Evolutionary conservation across 2,888 invertebrate species (phyloP).

Genomic region (Lithophane leautieri): DNA sequence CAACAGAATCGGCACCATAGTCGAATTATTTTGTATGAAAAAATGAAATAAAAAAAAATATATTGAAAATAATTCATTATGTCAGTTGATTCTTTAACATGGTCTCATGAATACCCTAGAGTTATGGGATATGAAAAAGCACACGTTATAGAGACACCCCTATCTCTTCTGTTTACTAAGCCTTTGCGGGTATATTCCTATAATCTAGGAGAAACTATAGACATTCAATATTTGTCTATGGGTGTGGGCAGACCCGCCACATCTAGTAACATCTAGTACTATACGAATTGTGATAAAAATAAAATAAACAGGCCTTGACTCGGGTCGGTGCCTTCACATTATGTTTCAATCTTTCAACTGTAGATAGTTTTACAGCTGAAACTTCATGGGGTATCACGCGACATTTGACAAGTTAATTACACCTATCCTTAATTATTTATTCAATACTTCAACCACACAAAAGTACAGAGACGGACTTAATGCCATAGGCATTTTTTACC

Average conservation of each 20-base stretch:
- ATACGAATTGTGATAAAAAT: constrained; percentile 25
- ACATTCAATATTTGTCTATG: constrained; percentile 16
- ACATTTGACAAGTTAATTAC: too few relatives aligned
- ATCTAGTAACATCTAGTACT: constrained; percentile 20
- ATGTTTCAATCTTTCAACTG: constrained; percentile 24
- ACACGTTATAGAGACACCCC: neutral
- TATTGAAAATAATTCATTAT: too few relatives aligned
- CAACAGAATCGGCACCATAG: too few relatives aligned
- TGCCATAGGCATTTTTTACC: neutral
- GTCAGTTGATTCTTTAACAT: too few relatives aligned
- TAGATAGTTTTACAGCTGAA: constrained; percentile 18
- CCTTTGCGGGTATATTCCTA: constrained; percentile 11
- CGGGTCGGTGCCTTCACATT: constrained; percentile 33
- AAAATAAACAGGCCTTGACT: constrained; percentile 42
- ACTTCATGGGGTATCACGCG: too few relatives aligned
- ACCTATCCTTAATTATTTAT: neutral
- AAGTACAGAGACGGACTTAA: neutral
- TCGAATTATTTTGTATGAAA: too few relatives aligned
- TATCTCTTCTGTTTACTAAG: constrained; percentile 6
- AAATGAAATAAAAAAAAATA: too few relatives aligned
- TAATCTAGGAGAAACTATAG: constrained; percentile 36
- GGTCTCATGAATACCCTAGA: too few relatives aligned
- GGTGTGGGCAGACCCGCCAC: constrained; percentile 5
- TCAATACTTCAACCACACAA: neutral
- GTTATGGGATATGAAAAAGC: too few relatives aligned